Conservation (phyloP, 1,140 invertebrate species). For the Macrosteles quadrilineatus region DNA sequence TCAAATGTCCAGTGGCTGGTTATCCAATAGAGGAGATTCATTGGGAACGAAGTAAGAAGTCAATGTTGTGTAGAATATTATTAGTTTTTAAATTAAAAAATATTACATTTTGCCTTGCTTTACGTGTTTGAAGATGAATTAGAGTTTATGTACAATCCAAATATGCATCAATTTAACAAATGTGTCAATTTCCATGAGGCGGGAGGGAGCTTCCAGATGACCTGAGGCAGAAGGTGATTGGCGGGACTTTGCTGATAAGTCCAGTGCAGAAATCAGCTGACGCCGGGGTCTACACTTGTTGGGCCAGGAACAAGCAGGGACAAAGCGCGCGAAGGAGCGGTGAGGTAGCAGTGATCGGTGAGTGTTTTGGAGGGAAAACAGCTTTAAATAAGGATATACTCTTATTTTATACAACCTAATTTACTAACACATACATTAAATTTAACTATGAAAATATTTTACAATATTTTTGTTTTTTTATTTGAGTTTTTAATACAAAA, state of each 20-base stretch:
- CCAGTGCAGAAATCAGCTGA: slow-evolving; percentile 74
- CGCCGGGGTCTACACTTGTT: slow-evolving; percentile 76
- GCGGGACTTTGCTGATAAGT: slow-evolving; percentile 71
- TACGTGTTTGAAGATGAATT: no score
- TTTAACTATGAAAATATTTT: no score
- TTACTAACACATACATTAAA: not conserved
- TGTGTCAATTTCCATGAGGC: no score
- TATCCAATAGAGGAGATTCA: slow-evolving; percentile 81
- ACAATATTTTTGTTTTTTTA: no score
- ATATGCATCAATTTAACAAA: no score
- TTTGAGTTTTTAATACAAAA: no score
- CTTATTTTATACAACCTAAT: not conserved
- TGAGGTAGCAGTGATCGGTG: slow-evolving; percentile 75
- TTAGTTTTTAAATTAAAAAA: no score
- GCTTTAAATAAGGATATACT: no score
- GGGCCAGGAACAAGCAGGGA: slow-evolving; percentile 71
- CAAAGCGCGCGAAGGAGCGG: slow-evolving; percentile 69
- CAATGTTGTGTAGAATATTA: no score
- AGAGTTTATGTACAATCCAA: no score
- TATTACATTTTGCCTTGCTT: no score
- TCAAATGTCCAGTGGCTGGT: slow-evolving; percentile 85
- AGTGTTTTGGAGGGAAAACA: slow-evolving; percentile 39
- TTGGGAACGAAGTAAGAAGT: slow-evolving; percentile 70
- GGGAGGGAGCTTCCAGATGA: slow-evolving; percentile 77
- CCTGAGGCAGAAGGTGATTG: slow-evolving; percentile 73